A percentile compares a stretch with the other conserved stretches of the same genome.
phyloP scores from a whole-genome alignment of 2,113 vertebrate genomes.

The Tichodroma muraria region DNA sequence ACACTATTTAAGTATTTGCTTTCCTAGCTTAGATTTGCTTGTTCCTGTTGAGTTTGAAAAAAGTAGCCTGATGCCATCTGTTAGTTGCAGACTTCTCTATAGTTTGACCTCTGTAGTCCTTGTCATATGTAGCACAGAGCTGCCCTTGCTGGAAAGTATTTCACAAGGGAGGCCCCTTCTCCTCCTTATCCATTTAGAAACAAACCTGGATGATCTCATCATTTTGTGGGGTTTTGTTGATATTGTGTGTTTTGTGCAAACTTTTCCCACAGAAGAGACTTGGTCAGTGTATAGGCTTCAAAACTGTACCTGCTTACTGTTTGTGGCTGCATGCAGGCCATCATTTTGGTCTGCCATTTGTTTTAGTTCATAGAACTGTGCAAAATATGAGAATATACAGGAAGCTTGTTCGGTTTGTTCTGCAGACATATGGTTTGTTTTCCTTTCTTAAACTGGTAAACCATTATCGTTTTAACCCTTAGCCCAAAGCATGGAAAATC shows the following conservation, averaged over 20 bases:
- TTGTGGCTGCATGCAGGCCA: neutral
- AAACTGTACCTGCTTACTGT: neutral
- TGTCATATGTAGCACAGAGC: neutral
- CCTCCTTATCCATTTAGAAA: neutral
- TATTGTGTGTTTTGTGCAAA: neutral
- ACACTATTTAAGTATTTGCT: constrained; percentile 21
- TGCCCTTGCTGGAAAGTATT: neutral
- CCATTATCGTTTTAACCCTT: neutral
- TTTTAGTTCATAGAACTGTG: neutral
- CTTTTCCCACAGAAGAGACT: neutral
- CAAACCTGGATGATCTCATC: neutral
- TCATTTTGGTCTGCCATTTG: neutral
- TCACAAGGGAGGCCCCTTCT: neutral
- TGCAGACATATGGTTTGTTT: neutral
- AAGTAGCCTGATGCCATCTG: constrained; percentile 17
- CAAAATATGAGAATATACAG: neutral
- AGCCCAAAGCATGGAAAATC: neutral
- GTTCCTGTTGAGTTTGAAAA: neutral
- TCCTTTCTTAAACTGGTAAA: neutral
- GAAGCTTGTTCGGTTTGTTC: neutral
- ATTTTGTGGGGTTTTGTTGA: neutral
- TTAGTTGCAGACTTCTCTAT: neutral
- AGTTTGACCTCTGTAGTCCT: neutral
- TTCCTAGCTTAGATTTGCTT: constrained; percentile 25
- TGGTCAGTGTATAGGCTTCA: neutral